Base-by-base conservation (phyloP, 2,888 invertebrate species). In the Gryllus longicercus region DNA sequence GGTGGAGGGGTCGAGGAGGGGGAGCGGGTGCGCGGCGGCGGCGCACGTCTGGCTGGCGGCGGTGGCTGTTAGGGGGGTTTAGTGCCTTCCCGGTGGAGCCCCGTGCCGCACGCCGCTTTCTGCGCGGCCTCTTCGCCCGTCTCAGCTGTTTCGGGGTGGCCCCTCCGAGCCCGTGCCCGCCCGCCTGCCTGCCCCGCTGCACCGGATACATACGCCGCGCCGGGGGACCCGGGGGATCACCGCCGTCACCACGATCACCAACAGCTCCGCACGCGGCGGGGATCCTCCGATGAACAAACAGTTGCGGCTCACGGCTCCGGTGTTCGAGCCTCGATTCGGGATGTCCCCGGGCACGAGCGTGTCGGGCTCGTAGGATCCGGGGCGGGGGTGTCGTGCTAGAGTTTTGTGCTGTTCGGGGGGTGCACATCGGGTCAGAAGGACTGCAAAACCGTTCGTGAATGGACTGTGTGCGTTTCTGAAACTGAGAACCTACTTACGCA, bases 101-200 rank as follows among this genome's bases (percentile, higher is more conserved):
- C 63, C 63, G 63, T 18, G 63, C 18, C 63, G 63, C 63, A 63
- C 63, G 63, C 14, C 63, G 63, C 14, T 63, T 18, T 18, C 16
- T 14, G 16, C 63, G 63, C 63, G 63, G 63, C 63, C 63, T 8
- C 63, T n/a, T 18, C 63, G 63, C n/a, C 38, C 38, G 38, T 38
- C 38, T 63, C 63, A 63, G 63, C 63, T 63, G 63, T 63, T 63
- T n/a, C 16, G 63, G 63, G 63, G 63, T 63, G 63, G 63, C 63
- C 16, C 63, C 63, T 14, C 5, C 63, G n/a, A 5, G 63, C 16
- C 63, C 63, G n/a, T 63, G 16, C n/a, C 63, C 12, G 63, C 63
- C 2, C 0, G 25, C 25, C 38, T 0, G 38, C 38, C 38, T 38
- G 38, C 38, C 38, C 38, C 5, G 1, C 38, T 38, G 38, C 38